Percentiles rank a stretch among this genome's conserved stretches.
phyloP scores from a whole-genome alignment of 1,140 invertebrate species.

The Goniozus legneri region DNA sequence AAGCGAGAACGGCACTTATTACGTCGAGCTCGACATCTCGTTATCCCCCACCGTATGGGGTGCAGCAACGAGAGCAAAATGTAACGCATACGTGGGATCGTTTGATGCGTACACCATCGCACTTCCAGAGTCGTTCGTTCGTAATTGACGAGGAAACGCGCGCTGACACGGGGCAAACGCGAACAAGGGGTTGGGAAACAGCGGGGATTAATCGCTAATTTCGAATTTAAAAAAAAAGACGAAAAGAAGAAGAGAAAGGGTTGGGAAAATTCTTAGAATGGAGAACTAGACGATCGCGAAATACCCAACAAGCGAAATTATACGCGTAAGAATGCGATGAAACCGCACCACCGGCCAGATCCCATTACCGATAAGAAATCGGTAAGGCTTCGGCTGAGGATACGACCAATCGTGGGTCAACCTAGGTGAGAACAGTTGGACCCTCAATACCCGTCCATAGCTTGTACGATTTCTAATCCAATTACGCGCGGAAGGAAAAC shows the following conservation, averaged over 20 bases:
- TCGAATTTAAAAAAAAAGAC: too few relatives aligned
- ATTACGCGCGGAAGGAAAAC: conserved; percentile 45
- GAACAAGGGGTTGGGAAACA: too few relatives aligned
- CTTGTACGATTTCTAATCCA: conserved; percentile 57
- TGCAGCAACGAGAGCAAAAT: conserved; percentile 14
- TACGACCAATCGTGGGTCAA: conserved; percentile 50
- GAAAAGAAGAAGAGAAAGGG: too few relatives aligned
- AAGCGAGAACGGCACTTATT: too few relatives aligned
- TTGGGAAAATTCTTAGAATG: too few relatives aligned
- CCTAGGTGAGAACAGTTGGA: conserved; percentile 34
- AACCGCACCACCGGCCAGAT: conserved; percentile 51
- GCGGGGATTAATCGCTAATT: too few relatives aligned
- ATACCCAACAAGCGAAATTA: too few relatives aligned
- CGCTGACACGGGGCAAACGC: too few relatives aligned
- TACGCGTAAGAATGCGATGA: conserved; percentile 52
- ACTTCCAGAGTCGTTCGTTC: conserved; percentile 18
- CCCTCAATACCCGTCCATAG: conserved; percentile 39
- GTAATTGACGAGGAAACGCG: conserved; percentile 19
- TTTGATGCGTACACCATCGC: conserved; percentile 11
- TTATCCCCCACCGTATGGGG: conserved; percentile 20
- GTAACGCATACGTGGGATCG: conserved; percentile 15
- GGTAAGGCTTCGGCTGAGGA: conserved; percentile 53
- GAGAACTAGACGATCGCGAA: too few relatives aligned
- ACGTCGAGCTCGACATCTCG: too few relatives aligned
- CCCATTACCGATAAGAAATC: conserved; percentile 54